These are phyloP conservation scores for Cyanocitta stelleri DNA, from an alignment of 2,113 vertebrate genomes.

Conservation along the genomic window DNA sequence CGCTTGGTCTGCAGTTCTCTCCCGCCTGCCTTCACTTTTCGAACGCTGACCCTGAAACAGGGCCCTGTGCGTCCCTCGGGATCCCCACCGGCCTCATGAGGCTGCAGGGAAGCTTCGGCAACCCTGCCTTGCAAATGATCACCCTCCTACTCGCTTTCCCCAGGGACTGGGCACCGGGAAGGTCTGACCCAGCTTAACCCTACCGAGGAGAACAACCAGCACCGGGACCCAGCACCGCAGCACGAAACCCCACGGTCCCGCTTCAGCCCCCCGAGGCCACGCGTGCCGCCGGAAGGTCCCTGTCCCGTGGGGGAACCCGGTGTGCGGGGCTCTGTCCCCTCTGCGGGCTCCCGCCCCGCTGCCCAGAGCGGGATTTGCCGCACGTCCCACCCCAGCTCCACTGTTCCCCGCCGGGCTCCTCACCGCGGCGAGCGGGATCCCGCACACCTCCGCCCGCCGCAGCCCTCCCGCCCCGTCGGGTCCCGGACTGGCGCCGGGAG, in stretches of 20 bases:
- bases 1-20: no score
- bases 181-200: not conserved
- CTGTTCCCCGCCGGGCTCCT: not conserved
- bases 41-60: fast-evolving
- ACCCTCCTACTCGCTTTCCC: not conserved
- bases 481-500: not conserved
- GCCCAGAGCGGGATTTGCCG: not conserved
- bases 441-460: not conserved
- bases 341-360: not conserved
- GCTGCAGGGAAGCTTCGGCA: not conserved
- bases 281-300: not conserved
- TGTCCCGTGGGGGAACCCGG: not conserved
- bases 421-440: not conserved
- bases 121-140: not conserved
- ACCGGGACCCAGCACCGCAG: not conserved
- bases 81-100: not conserved
- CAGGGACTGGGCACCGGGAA: not conserved
- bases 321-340: no score
- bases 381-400: not conserved
- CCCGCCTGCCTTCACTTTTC: not conserved
- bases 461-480: not conserved
- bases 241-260: fast-evolving
- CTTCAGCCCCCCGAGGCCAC: not conserved
- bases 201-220: not conserved
- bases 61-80: fast-evolving